Evolutionary conservation across 2,113 vertebrate species (phyloP), one percentile per base, ranked within the genome.

Genomic region (Perca schrenkii): DNA sequence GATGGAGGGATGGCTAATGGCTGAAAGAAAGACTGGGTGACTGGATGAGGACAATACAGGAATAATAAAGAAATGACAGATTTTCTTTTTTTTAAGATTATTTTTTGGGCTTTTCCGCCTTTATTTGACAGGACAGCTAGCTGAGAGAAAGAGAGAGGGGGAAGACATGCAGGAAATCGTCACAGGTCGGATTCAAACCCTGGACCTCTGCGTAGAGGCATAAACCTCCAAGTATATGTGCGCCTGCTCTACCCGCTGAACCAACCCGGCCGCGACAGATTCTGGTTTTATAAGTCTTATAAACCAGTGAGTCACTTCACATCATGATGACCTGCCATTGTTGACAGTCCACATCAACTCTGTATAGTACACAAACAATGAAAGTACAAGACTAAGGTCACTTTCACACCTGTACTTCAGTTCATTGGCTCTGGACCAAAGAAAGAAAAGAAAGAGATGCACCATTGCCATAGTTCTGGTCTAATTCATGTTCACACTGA

Each of bases 1-100:
- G 52, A 52, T 57, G 63, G 43, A 65, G 65, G 13, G 68, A 80
- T 14, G 31, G 31, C 34, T 74, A 58, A 64, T 77, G 64, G 60
- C 63, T 67, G 25, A 64, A 4, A 25, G 73, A 62, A 15, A 56
- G 53, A 28, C 50, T n/a, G 28, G 52, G 1, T 14, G 25, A 75
- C 47, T 50, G 36, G 36, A 72, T 46, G 65, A 81, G 47, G 12
- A 11, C 12, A 0, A 36, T 63, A 17, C 34, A 6, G 6, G 34
- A 34, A 34, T 34, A 34, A 6, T 34, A 19, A 80, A 12, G 2
- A 80, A 65, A 52, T 34, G 52, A 17, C 31, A 14, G 21, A 36
- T 77, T 34, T 6, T 31, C 57, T 19, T 34, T 34, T 0, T 31
- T 34, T 34, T 1, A 34, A 34, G 31, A 5, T 34, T 34, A 34